Base-by-base conservation (phyloP, 2,113 vertebrate genomes). In the Salminus brasiliensis region DNA sequence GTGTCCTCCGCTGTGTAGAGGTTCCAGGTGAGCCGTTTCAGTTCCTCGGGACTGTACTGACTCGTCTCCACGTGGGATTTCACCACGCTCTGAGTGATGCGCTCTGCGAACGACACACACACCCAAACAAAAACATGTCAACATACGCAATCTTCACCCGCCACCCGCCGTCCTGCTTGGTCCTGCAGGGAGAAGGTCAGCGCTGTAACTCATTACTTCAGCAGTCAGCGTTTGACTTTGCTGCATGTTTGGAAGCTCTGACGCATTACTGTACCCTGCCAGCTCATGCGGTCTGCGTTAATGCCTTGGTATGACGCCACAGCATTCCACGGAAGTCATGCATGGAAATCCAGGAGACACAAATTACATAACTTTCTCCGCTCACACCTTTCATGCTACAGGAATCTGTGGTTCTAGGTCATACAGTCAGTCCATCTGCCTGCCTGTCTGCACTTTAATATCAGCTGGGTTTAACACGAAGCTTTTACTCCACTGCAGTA, bases 21-120 rank as follows among this genome's bases (percentile, higher is more conserved):
- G 34, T 88, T 94, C 96, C 96, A 96, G 0, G 89, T 92, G 76
- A 97, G 88, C 80, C 91, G 92, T 88, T 95, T 96, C 66, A 97
- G 91, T 85, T 97, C 96, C 83, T 97, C 95, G 0, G 90, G 86
- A 0, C 92, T 94, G 91, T 96, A 96, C 87, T 96, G 96, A 81
- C 94, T 95, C 0, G 96, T 97, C 89, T 97, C 96, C 41, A 95
- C 85, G 74, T 97, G 95, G 0, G 96, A 97, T 87, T 95, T 96
- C 73, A 96, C 88, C 89, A 97, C 94, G 18, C 93, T 97, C 90
- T 97, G 95, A 11, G 92, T 92, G 29, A 96, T 89, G 1, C 87
- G 91, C 71, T 97, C 96, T 97, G 87, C 27, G 36, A 74, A n/a
- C 21, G 25, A 23, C 47, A 59, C 41, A 66, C 65, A 72, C 21